Percentiles rank a stretch among this genome's conserved stretches.
Conservation (phyloP, 1,140 invertebrate species). For the Drosophila repleta region DNA sequence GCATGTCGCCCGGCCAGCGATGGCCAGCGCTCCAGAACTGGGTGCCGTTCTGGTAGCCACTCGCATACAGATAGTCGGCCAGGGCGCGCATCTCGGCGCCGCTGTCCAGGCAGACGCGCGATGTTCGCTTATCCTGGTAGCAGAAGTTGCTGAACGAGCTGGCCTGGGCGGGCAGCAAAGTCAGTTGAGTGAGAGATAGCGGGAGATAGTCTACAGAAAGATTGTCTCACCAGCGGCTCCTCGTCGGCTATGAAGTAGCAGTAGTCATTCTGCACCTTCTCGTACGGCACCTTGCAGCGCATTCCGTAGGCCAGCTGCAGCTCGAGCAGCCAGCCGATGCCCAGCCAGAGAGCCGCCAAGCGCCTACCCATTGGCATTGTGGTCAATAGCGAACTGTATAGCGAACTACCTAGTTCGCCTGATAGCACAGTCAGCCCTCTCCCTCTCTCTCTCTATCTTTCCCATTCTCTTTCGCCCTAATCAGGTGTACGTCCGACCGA, state of each 20-base stretch:
- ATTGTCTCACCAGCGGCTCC: slow-evolving; percentile 59
- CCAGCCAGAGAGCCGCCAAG: slow-evolving; percentile 4
- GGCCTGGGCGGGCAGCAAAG: slow-evolving; percentile 19
- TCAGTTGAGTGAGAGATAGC: background rate
- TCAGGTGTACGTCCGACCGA: background rate
- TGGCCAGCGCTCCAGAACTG: slow-evolving; percentile 70
- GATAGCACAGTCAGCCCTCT: too few relatives aligned
- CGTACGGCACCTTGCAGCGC: slow-evolving; percentile 63
- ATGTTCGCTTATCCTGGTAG: slow-evolving; percentile 69
- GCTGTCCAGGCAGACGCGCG: slow-evolving; percentile 64
- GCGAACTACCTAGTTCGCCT: too few relatives aligned
- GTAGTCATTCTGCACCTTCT: slow-evolving; percentile 61
- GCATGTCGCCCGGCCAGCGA: slow-evolving; percentile 61
- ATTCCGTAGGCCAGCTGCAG: background rate
- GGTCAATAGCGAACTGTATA: slow-evolving; percentile 1
- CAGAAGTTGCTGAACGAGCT: slow-evolving; percentile 71
- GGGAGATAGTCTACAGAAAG: background rate
- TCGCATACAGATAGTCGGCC: slow-evolving; percentile 49
- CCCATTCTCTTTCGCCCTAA: background rate
- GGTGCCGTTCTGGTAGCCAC: slow-evolving; percentile 53
- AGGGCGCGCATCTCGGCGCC: slow-evolving; percentile 57
- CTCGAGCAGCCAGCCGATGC: background rate
- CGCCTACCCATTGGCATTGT: slow-evolving; percentile 30
- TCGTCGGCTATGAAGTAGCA: slow-evolving; percentile 59
- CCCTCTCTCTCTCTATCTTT: too few relatives aligned